A percentile compares a stretch with the other conserved stretches of the same genome.
phyloP scores from a whole-genome alignment of 2,888 invertebrate species.

The Eretmocerus hayati region DNA sequence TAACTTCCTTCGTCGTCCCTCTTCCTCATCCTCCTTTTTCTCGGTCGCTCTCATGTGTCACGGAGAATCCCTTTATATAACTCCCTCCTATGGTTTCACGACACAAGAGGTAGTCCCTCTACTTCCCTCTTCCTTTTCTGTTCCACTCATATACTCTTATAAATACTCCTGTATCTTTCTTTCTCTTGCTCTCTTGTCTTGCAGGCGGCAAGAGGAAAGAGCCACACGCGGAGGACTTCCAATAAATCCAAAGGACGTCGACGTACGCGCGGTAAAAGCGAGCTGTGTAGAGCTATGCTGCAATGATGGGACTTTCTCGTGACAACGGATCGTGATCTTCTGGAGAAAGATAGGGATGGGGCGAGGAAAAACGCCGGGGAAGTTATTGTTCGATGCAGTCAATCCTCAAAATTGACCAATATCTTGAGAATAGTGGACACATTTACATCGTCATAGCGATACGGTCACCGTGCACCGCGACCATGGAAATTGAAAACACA shows the following conservation, averaged over 20 bases:
- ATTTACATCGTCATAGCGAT: too few species aligned
- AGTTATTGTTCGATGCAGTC: neutral
- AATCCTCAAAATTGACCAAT: too few species aligned
- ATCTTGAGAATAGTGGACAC: too few species aligned
- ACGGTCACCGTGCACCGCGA: too few species aligned
- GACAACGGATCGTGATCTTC: conserved; percentile 30
- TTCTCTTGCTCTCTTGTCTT: too few species aligned
- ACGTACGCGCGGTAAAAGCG: conserved; percentile 20
- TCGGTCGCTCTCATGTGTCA: conserved; percentile 22
- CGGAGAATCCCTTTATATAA: conserved; percentile 16
- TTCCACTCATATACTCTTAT: too few species aligned
- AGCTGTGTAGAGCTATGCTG: conserved; percentile 24
- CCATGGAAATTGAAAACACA: too few species aligned
- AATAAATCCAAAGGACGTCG: conserved; percentile 26
- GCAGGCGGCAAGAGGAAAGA: conserved; percentile 17
- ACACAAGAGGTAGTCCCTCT: too few species aligned
- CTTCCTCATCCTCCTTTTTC: conserved; percentile 6
- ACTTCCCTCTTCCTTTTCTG: too few species aligned
- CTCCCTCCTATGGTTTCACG: too few species aligned
- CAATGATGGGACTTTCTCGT: conserved; percentile 31
- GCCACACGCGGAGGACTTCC: conserved; percentile 22
- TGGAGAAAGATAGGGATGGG: conserved; percentile 1
- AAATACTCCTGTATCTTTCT: too few species aligned
- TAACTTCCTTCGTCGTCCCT: conserved; percentile 21
- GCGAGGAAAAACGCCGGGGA: neutral